Evolutionary conservation across 2,113 vertebrate genomes (phyloP).

Genomic region (Anguilla rostrata): DNA sequence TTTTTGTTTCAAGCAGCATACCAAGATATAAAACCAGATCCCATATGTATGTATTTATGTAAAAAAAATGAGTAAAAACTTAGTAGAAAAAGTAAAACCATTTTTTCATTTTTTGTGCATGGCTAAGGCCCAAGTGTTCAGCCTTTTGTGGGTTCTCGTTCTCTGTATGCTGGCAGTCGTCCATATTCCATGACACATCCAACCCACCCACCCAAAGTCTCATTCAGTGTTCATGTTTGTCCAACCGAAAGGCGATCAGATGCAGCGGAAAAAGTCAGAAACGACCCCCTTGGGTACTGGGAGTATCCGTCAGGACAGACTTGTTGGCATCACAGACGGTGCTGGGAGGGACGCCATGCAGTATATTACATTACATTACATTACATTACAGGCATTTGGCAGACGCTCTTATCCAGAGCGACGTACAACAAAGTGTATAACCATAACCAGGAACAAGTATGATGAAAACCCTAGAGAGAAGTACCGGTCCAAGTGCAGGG

Average conservation of each 20-base stretch:
- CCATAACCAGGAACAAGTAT: no score
- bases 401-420: no score
- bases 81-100: no score
- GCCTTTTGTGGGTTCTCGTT: no score
- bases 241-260: background rate
- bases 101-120: no score
- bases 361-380: no score
- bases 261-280: conserved; percentile 5
- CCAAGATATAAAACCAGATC: background rate
- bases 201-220: background rate
- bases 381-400: no score
- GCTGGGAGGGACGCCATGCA: background rate
- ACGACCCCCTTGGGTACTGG: background rate
- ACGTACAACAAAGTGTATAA: no score
- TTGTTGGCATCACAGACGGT: background rate
- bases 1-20: background rate
- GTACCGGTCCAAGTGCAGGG: no score
- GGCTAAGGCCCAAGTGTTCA: no score
- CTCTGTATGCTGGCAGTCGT: background rate
- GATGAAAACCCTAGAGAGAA: no score
- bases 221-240: background rate
- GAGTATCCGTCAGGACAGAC: background rate
- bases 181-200: background rate
- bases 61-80: no score
- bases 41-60: background rate